A percentile compares a stretch with the other conserved stretches of the same genome.
Conservation (phyloP, 2,888 invertebrate genomes). For the Drosophila fungiperda region DNA sequence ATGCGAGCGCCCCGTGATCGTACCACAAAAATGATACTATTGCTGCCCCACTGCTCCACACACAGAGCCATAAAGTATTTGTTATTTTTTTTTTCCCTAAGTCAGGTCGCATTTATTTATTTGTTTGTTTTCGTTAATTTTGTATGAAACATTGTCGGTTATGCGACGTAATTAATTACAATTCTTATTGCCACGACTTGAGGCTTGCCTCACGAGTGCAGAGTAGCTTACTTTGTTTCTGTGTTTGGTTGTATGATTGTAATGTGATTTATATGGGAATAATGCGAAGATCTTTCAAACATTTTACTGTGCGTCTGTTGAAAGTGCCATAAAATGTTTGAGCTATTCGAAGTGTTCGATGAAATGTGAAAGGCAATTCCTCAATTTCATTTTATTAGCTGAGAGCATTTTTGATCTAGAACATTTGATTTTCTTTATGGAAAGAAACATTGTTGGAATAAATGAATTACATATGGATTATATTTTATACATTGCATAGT, state of each 20-base stretch:
- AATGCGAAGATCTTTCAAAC: constrained; percentile 31
- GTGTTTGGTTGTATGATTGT: constrained; percentile 26
- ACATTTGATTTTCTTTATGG: background rate
- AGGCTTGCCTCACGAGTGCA: constrained; percentile 41
- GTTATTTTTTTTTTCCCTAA: constrained; percentile 11
- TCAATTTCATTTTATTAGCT: constrained; percentile 72
- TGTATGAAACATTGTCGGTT: constrained; percentile 46
- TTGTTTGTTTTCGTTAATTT: constrained; percentile 63
- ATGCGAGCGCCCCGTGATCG: constrained; percentile 54
- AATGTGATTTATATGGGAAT: constrained; percentile 75
- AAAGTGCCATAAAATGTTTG: constrained; percentile 71
- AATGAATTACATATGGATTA: background rate
- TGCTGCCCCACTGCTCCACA: constrained; percentile 28
- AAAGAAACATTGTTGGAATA: background rate
- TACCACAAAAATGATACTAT: constrained; percentile 23
- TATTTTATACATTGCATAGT: too few species aligned
- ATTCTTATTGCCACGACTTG: constrained; percentile 75
- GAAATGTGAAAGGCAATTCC: constrained; percentile 69
- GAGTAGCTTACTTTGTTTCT: constrained; percentile 22
- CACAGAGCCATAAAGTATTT: constrained; percentile 20
- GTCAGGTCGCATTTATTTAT: constrained; percentile 66
- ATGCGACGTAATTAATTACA: constrained; percentile 72
- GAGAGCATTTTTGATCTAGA: constrained; percentile 48
- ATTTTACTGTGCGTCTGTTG: constrained; percentile 27
- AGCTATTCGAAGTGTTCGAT: constrained; percentile 63